Percentiles rank a stretch among this genome's conserved stretches.
These are phyloP conservation scores for Holacanthus passer DNA, from an alignment of 2,113 vertebrate genomes.

Conservation along the genomic window DNA sequence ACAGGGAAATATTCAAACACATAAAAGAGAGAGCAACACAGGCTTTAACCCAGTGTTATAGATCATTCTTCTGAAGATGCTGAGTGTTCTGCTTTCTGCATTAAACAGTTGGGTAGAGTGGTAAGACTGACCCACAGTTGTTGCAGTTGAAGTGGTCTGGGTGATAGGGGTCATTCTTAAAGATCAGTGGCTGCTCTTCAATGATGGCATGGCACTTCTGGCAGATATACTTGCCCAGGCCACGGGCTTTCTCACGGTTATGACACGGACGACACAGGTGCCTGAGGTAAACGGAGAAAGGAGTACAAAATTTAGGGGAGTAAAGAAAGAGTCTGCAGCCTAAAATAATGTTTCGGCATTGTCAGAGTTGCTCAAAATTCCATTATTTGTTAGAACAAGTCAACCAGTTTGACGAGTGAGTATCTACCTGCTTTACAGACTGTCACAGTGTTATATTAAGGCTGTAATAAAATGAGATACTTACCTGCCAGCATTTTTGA, in stretches of 20 bases:
- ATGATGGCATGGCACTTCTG: constrained; percentile 99
- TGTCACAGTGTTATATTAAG: constrained; percentile 49
- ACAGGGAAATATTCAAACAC: constrained; percentile 29
- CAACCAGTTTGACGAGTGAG: constrained; percentile 23
- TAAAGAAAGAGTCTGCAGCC: constrained; percentile 12
- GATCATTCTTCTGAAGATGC: not conserved
- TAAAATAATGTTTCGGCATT: constrained; percentile 18
- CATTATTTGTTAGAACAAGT: constrained; percentile 25
- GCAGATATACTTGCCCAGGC: constrained; percentile 97
- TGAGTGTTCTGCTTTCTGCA: not conserved
- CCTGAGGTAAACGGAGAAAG: constrained; percentile 74
- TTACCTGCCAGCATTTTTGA: constrained; percentile 98
- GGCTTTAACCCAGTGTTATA: not conserved
- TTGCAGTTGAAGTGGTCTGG: constrained; percentile 99
- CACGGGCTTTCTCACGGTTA: constrained; percentile 97
- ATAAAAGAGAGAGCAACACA: not conserved
- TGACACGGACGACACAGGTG: constrained; percentile 98
- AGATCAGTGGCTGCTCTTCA: constrained; percentile 96
- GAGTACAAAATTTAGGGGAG: constrained; percentile 11
- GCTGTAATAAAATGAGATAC: constrained; percentile 50
- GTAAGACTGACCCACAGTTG: constrained; percentile 92
- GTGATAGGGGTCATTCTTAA: constrained; percentile 98
- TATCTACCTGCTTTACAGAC: constrained; percentile 40
- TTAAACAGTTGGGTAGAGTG: not conserved
- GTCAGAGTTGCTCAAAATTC: constrained; percentile 23